Evolutionary conservation across 2,113 vertebrate species (phyloP), one percentile per base, ranked within the genome.

Genomic region (Porphyrio hochstetteri): DNA sequence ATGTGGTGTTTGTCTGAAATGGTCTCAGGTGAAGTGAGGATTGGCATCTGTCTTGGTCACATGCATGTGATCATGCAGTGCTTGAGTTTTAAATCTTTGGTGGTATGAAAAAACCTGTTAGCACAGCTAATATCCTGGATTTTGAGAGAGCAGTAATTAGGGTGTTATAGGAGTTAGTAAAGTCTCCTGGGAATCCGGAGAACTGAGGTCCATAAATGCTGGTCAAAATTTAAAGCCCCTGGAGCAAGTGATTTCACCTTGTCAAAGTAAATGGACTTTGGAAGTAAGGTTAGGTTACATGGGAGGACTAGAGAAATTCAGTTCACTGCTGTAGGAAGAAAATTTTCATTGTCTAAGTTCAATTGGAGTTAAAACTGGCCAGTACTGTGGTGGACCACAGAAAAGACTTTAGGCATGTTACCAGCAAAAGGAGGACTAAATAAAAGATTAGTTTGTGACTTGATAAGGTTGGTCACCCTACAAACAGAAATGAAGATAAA

Each of bases 331-430:
- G 8, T 8, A 50, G 44, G 27, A 16, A 65, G 19, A 53, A 80
- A 84, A 59, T 59, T 25, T 0, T 0, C 33, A 5, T 0, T 0
- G 24, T 5, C 55, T 44, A 61, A 70, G 38, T 2, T 44, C 5
- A 57, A 5, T 3, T 76, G 38, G 13, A 44, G 44, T 42, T 88
- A 38, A 36, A 81, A 27, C 10, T 38, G 14, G 9, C 10, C 11
- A 20, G 31, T 81, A 38, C 27, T 27, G 24, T 67, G 10, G 35
- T 46, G 28, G 20, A 11, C 60, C 40, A 60, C 14, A 56, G 27
- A 85, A 60, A 72, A 35, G 4, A 7, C 3, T 85, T 48, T 38
- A 67, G 24, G 35, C 10, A 40, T 63, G 11, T 42, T 36, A 48
- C 10, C 16, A 64, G 60, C 42, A 82, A 46, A 78, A 64, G 13